Conservation (phyloP, 2,888 invertebrate genomes). For the Chaitophorus viminalis region DNA sequence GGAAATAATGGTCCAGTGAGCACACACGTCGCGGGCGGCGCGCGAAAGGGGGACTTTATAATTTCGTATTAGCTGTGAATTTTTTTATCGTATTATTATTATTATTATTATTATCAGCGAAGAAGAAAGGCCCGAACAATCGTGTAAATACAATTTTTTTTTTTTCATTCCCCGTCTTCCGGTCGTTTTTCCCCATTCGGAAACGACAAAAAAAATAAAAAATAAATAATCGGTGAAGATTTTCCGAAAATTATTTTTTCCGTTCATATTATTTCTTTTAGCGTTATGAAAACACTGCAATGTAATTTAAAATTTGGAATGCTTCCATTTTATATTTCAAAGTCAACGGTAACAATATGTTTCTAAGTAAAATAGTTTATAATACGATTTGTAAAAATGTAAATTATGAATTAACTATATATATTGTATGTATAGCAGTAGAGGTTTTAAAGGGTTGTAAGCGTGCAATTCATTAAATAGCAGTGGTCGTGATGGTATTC, state of each 20-base stretch:
- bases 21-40: slow-evolving; percentile 61
- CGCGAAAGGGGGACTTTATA: slow-evolving; percentile 59
- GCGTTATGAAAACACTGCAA: not conserved
- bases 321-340: slow-evolving; percentile 21
- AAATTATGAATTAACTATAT: no score
- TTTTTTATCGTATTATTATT: slow-evolving; percentile 52
- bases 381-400: no score
- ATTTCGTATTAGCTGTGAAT: slow-evolving; percentile 61
- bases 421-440: no score
- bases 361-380: no score
- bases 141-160: slow-evolving; percentile 49
- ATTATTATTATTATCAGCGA: slow-evolving; percentile 57
- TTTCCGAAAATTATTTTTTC: slow-evolving; percentile 44
- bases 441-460: no score
- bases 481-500: no score
- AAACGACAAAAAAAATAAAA: slow-evolving; percentile 34
- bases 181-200: slow-evolving; percentile 40
- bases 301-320: slow-evolving; percentile 19
- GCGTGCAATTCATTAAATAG: no score
- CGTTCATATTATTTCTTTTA: not conserved
- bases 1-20: slow-evolving; percentile 62
- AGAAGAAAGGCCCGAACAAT: slow-evolving; percentile 59
- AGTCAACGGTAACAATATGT: not conserved
- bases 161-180: slow-evolving; percentile 36
- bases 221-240: slow-evolving; percentile 37